Base-by-base conservation (phyloP, 2,888 invertebrate genomes). In the Ichneumon xanthorius region DNA sequence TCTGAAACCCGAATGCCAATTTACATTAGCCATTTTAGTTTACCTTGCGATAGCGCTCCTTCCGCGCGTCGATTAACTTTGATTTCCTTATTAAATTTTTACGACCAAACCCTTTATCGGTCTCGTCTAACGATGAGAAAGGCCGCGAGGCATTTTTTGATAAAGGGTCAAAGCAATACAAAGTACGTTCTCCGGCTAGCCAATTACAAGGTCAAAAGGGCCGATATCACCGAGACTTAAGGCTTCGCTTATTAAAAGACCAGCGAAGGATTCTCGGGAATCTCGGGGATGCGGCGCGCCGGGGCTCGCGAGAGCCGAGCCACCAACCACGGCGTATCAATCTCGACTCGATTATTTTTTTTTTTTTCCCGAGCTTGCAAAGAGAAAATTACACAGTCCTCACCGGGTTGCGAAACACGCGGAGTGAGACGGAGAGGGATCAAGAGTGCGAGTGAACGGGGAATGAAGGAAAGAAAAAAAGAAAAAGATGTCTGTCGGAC, bases 381-480 rank as follows among this genome's bases (percentile, higher is more conserved):
- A 73, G 84, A 92, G 92, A 89, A 92, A 93, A 93, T 93, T 92
- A 91, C 91, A 91, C 89, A 87, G 89, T 90, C 87, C 88, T 87
- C 83, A 40, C 55, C 77, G 50, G 63, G 26, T 58, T 33, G 63
- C 53, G 78, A 55, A 79, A 79, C 78, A 70, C 77, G 80, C 71
- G 76, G 79, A 65, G 37, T 16, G 50, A 40, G 53, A 76, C 55
- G 63, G 45, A 65, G 67, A 84, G 61, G 53, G 58, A 58, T 33
- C 76, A 58, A 22, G 58, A 53, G 77, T 16, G 68, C 78, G 72
- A 77, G 77, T 55, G 67, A 78, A 78, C 48, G 48, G 73, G 71
- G n/a, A 53, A 70, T 26, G 45, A 58, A 76, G 53, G 72, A 70
- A 50, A 50, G 58, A 79, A 9, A 19, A 37, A 67, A 11, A 19